phyloP scores from a whole-genome alignment of 2,797 vertebrate genomes.

The Eupleurogrammus muticus region DNA sequence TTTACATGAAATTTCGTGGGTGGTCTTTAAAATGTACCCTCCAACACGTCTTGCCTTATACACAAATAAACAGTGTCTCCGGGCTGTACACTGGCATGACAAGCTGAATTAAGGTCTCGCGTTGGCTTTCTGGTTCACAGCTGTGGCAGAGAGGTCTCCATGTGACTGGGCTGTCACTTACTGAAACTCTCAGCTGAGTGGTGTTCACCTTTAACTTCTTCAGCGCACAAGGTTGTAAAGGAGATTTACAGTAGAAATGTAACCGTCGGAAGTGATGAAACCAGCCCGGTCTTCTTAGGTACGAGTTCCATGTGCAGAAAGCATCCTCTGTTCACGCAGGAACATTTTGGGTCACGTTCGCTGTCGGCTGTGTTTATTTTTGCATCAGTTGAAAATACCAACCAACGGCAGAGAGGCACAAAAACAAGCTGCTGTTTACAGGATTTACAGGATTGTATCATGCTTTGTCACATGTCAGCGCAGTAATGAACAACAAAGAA shows the following conservation, averaged over 20 bases:
- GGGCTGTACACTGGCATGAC: constrained; percentile 11
- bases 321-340: constrained; percentile 14
- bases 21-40: constrained; percentile 3
- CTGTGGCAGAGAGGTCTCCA: not conserved
- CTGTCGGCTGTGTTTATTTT: constrained; percentile 41
- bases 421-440: constrained; percentile 10
- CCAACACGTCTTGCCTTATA: not conserved
- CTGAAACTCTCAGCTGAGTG: not conserved
- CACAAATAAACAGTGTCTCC: constrained; percentile 14
- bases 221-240: not conserved
- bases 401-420: not conserved
- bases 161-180: constrained; percentile 31
- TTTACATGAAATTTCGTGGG: not conserved
- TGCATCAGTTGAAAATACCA: not conserved
- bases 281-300: constrained; percentile 16
- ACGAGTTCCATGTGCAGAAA: constrained; percentile 24
- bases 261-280: not conserved
- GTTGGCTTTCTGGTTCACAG: not conserved
- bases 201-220: constrained; percentile 18
- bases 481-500: not conserved
- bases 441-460: constrained; percentile 7
- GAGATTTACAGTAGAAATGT: not conserved
- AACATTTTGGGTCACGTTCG: constrained; percentile 46
- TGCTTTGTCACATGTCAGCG: constrained; percentile 8
- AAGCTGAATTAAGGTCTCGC: constrained; percentile 6